These are phyloP conservation scores for Diaperis boleti DNA, from an alignment of 2,888 invertebrate species.

Conservation along the genomic window DNA sequence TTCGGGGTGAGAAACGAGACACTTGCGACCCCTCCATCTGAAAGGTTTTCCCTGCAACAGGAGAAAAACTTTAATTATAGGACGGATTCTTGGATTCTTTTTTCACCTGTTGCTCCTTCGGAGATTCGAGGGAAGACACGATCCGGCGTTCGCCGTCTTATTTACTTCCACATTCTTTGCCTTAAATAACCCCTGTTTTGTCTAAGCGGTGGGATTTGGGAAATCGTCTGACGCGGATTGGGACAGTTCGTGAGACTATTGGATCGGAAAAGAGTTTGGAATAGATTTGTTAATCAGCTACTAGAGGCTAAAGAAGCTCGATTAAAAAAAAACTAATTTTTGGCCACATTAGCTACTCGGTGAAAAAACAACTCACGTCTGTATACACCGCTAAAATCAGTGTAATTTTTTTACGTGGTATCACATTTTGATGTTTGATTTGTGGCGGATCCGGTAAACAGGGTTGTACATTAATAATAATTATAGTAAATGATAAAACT, in stretches of 20 bases:
- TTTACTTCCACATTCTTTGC: conserved; percentile 27
- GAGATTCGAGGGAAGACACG: conserved; percentile 16
- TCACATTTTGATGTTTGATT: too few relatives aligned
- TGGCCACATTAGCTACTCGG: too few relatives aligned
- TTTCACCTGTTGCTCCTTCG: conserved; percentile 32
- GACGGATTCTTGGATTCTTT: conserved; percentile 30
- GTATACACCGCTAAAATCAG: too few relatives aligned
- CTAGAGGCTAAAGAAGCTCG: too few relatives aligned
- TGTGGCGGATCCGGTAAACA: too few relatives aligned
- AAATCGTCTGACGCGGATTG: background rate
- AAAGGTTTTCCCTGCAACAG: conserved; percentile 39
- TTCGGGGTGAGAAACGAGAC: conserved; percentile 63
- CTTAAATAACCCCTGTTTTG: conserved; percentile 34
- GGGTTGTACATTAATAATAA: too few relatives aligned
- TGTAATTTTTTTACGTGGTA: too few relatives aligned
- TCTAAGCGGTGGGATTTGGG: conserved; percentile 6
- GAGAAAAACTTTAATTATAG: conserved; percentile 42
- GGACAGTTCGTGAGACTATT: background rate
- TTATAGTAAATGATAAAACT: too few relatives aligned
- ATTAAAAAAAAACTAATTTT: too few relatives aligned
- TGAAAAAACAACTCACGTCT: too few relatives aligned
- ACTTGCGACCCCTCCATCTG: conserved; percentile 57
- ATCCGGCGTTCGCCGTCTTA: conserved; percentile 13
- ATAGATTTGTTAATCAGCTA: too few relatives aligned
- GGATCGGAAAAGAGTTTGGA: too few relatives aligned